Base-by-base conservation (phyloP, 2,113 vertebrate species). In the Hydrochoerus hydrochaeris region DNA sequence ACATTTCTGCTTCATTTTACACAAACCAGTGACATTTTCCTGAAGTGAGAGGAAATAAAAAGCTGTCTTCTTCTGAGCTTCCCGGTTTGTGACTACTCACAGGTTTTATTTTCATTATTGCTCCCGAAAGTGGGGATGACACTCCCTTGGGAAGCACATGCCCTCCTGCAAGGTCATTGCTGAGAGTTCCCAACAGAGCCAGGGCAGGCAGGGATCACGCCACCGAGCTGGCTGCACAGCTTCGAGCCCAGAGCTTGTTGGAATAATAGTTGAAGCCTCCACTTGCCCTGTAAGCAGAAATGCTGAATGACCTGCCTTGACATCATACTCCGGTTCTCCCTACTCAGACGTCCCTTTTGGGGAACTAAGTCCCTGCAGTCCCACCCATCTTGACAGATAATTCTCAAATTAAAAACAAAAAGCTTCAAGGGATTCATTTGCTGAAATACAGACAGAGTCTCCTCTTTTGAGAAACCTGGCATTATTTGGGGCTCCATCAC, bases 391-490 rank as follows among this genome's bases (percentile, higher is more conserved):
- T 38, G 26, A 46, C 3, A 1, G 38, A 13, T 4, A 58, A 35
- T 93, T 90, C 78, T 94, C 94, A 52, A 88, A 60, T 77, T 82
- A 58, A 86, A 10, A 95, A 85, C 26, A 94, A 82, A 92, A 60
- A 62, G 8, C 49, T 46, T 54, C 14, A 8, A 85, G 16, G 28
- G 44, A 78, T 28, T 60, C 82, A 6, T 77, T 80, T 75, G 46
- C 85, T 80, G 13, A 88, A 88, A 16, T 81, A 46, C 10, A 32
- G 30, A 69, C 16, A 75, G 5, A 38, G 6, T 19, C 3, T 49
- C 28, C 2, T 80, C n/a, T 71, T 57, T 44, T 63, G 32, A 57
- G 57, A 73, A 75, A 41, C 57, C 81, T 58, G 44, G 44, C 32
- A 7, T 9, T 62, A 14, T 9, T 63, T 71, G 63, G 35, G 7